Conservation (phyloP, 2,888 invertebrate genomes). For the Doris montereyensis region DNA sequence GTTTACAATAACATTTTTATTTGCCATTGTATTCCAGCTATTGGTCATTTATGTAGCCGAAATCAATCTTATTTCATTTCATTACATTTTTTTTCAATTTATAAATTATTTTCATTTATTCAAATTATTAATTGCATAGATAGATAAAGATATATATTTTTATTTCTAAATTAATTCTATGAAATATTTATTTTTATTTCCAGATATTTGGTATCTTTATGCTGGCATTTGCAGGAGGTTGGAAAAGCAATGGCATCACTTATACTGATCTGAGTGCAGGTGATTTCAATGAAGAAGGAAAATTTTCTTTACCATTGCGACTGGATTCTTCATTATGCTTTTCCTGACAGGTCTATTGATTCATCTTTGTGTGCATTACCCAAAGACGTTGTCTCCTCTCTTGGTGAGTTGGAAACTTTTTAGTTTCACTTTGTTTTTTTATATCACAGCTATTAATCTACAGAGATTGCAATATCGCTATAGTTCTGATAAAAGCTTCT, state of each 20-base stretch:
- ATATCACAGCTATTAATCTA: neutral
- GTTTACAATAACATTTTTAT: too few relatives aligned
- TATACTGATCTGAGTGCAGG: slow-evolving; percentile 46
- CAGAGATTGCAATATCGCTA: too few relatives aligned
- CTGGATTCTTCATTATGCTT: slow-evolving; percentile 43
- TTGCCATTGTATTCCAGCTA: neutral
- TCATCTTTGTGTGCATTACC: slow-evolving; percentile 32
- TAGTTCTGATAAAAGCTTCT: too few relatives aligned
- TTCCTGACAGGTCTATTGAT: slow-evolving; percentile 41
- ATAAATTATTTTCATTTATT: too few relatives aligned
- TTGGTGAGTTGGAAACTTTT: slow-evolving; percentile 28
- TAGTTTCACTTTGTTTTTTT: neutral
- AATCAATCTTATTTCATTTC: too few relatives aligned
- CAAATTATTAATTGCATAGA: too few relatives aligned
- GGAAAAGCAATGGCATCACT: slow-evolving; percentile 47
- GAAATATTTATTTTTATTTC: neutral
- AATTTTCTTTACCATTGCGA: slow-evolving; percentile 48
- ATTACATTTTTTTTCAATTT: too few relatives aligned
- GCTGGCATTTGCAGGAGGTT: slow-evolving; percentile 45
- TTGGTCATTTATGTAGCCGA: neutral
- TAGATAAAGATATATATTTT: too few relatives aligned
- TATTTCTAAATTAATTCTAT: neutral
- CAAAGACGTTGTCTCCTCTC: slow-evolving; percentile 26
- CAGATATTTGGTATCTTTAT: slow-evolving; percentile 47
- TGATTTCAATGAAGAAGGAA: slow-evolving; percentile 47